phyloP scores from a whole-genome alignment of 2,888 invertebrate genomes.

The Eutolmus rufibarbis region DNA sequence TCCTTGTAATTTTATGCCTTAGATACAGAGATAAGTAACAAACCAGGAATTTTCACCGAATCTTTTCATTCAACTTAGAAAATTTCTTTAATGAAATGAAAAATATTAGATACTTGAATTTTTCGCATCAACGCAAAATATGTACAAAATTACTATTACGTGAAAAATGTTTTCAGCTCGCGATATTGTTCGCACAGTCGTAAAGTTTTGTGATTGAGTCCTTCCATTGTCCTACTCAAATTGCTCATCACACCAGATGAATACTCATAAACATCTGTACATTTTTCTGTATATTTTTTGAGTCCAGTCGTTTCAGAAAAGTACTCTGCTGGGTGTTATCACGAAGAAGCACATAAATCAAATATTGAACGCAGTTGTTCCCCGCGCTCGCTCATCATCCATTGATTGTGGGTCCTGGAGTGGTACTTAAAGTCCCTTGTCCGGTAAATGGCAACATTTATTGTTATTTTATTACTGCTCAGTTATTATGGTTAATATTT shows the following conservation, averaged over 20 bases:
- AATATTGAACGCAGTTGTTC: not conserved
- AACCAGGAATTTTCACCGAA: not conserved
- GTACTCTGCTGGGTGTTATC: not conserved
- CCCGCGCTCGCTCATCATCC: not conserved
- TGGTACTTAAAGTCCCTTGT: not conserved
- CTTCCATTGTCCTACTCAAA: not conserved
- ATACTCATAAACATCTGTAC: not conserved
- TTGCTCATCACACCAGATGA: not conserved
- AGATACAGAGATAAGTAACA: not conserved
- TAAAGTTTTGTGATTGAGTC: not conserved
- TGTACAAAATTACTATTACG: not conserved
- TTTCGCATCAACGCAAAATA: not conserved
- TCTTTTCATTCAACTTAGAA: not conserved
- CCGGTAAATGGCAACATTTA: not conserved
- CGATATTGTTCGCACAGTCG: not conserved
- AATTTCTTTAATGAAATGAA: not conserved
- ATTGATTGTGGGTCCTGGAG: not conserved
- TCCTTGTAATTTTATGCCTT: not conserved
- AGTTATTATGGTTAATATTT: not conserved
- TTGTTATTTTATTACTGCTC: not conserved
- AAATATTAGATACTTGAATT: not conserved
- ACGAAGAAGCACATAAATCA: not conserved
- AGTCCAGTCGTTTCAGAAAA: not conserved
- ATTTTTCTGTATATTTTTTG: not conserved
- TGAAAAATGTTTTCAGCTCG: not conserved